These are phyloP conservation scores for Formica aserva DNA, from an alignment of 2,888 invertebrate genomes.

Conservation along the genomic window DNA sequence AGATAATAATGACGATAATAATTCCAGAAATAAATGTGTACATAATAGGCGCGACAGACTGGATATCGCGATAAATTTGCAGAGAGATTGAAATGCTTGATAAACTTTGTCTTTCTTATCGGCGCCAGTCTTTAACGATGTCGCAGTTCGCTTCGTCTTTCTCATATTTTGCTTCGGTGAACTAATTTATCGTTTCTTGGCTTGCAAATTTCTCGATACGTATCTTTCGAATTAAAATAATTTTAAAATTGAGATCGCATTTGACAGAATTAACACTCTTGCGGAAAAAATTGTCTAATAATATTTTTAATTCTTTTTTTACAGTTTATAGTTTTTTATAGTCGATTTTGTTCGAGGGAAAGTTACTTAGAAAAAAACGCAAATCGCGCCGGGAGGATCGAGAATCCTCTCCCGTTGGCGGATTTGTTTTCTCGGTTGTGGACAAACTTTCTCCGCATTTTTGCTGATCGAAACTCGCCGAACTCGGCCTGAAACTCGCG, in stretches of 20 bases:
- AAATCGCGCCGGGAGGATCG: not conserved
- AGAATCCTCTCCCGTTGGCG: not conserved
- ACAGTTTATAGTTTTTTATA: not conserved
- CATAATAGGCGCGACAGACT: conserved; percentile 19
- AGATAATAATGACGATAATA: not conserved
- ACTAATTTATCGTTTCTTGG: not conserved
- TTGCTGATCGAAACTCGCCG: conserved; percentile 25
- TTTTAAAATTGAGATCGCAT: not conserved
- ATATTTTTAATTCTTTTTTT: not conserved
- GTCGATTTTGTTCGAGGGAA: not conserved
- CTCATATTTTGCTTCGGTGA: conserved; percentile 4
- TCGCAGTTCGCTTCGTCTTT: not conserved
- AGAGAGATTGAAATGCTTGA: conserved; percentile 25
- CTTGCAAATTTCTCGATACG: not conserved
- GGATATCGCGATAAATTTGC: conserved; percentile 16
- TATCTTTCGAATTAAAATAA: not conserved
- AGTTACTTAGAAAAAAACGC: not conserved
- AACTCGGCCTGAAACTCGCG: conserved; percentile 55
- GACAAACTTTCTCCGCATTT: conserved; percentile 20
- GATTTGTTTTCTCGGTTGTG: conserved; percentile 41
- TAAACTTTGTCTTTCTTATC: conserved; percentile 39
- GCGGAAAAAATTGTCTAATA: not conserved
- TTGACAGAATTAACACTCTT: not conserved
- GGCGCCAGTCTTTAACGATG: not conserved
- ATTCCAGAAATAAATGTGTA: conserved; percentile 4